phyloP scores from a whole-genome alignment of 1,140 invertebrate species.

The Belonocnema kinseyi region DNA sequence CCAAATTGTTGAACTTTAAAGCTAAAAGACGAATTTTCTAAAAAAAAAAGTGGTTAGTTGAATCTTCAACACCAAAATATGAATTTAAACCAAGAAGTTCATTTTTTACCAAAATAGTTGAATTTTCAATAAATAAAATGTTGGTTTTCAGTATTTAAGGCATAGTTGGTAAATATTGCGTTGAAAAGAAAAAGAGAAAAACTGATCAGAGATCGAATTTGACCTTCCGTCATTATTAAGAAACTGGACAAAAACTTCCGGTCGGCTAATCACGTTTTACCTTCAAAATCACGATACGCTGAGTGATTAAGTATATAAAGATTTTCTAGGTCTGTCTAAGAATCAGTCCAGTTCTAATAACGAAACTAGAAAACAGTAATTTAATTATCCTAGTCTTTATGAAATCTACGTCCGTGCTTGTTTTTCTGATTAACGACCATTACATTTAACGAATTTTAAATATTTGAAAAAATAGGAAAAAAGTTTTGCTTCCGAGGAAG shows the following conservation, averaged over 20 bases:
- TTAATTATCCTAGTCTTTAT: not conserved
- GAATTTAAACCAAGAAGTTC: too few relatives aligned
- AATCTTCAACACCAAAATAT: too few relatives aligned
- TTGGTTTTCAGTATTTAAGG: too few relatives aligned
- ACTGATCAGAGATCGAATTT: not conserved
- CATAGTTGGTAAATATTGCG: too few relatives aligned
- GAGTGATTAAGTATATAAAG: slow-evolving; percentile 24
- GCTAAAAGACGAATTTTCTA: too few relatives aligned
- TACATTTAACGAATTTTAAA: slow-evolving; percentile 34
- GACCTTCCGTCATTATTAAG: not conserved
- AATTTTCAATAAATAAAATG: too few relatives aligned
- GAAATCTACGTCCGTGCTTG: slow-evolving; percentile 33
- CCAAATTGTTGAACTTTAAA: too few relatives aligned
- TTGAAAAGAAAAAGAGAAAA: too few relatives aligned
- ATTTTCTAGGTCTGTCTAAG: slow-evolving; percentile 7
- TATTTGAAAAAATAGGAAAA: too few relatives aligned
- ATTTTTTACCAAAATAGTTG: too few relatives aligned
- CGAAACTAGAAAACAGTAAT: not conserved
- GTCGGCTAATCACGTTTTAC: slow-evolving; percentile 9
- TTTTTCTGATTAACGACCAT: slow-evolving; percentile 43
- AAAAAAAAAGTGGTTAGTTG: too few relatives aligned
- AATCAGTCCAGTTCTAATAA: slow-evolving; percentile 6
- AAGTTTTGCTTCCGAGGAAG: too few relatives aligned
- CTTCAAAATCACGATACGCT: not conserved
- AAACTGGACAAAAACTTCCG: slow-evolving; percentile 4